Evolutionary conservation across 2,888 invertebrate species (phyloP).

Genomic region (Meteorus cinctellus): DNA sequence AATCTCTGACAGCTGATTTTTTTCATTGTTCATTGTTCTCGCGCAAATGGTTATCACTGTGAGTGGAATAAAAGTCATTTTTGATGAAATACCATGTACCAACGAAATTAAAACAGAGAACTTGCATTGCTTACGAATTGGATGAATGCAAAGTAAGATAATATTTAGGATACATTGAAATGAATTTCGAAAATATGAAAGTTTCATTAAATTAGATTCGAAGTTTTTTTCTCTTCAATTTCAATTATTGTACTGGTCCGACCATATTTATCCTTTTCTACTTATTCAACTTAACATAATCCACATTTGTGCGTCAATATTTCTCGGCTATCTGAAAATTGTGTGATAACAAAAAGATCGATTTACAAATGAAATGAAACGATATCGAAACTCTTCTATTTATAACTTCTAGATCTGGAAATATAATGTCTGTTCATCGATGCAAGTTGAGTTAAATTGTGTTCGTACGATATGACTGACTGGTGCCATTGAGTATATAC

Average conservation of each 20-base stretch:
- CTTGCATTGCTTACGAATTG: neutral
- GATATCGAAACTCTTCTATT: neutral
- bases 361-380: neutral
- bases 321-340: neutral
- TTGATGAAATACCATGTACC: neutral
- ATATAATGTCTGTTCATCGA: neutral
- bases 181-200: neutral
- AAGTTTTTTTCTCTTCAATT: neutral
- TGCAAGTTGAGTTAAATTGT: slow-evolving; percentile 31
- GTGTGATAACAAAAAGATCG: neutral
- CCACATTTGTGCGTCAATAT: neutral
- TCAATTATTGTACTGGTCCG: neutral
- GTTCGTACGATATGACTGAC: slow-evolving; percentile 25
- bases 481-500: slow-evolving; percentile 23
- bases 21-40: neutral
- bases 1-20: slow-evolving; percentile 30
- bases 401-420: neutral
- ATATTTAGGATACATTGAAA: neutral
- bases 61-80: neutral
- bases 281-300: neutral
- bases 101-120: neutral
- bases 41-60: neutral
- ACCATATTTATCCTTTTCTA: neutral
- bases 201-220: neutral
- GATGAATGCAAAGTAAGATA: neutral